A percentile compares a stretch with the other conserved stretches of the same genome.
phyloP scores from a whole-genome alignment of 1,140 invertebrate species.

The Drosophila sucinea region DNA sequence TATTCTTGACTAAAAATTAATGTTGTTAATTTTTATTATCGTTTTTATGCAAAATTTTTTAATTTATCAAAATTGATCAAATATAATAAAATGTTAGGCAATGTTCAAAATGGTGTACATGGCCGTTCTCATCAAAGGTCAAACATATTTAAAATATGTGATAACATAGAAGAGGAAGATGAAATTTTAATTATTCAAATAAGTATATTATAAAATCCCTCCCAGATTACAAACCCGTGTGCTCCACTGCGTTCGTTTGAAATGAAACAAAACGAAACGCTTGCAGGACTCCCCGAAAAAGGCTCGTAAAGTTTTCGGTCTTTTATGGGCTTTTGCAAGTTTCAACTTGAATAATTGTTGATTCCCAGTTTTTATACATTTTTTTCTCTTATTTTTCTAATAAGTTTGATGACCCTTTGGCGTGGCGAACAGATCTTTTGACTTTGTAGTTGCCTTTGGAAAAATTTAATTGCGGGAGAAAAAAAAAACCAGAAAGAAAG shows the following conservation, averaged over 20 bases:
- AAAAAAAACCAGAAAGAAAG: neutral
- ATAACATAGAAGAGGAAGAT: too few species aligned
- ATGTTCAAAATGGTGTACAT: too few species aligned
- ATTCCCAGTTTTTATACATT: slow-evolving; percentile 15
- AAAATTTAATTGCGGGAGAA: slow-evolving; percentile 58
- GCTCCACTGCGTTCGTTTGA: neutral
- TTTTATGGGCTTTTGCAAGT: slow-evolving; percentile 60
- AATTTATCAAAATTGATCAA: too few species aligned
- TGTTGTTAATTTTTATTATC: too few species aligned
- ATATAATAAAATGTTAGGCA: too few species aligned
- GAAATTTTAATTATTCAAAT: too few species aligned
- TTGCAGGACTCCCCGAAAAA: slow-evolving; percentile 39
- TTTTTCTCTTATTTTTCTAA: slow-evolving; percentile 41
- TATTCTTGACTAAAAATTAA: too few species aligned
- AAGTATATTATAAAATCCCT: too few species aligned
- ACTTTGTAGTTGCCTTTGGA: slow-evolving; percentile 62
- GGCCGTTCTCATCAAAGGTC: too few species aligned
- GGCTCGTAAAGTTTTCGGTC: slow-evolving; percentile 70
- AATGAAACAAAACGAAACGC: slow-evolving; percentile 63
- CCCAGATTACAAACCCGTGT: neutral
- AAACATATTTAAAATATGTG: too few species aligned
- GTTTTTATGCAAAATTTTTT: too few species aligned
- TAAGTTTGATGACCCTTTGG: slow-evolving; percentile 68
- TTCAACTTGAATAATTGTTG: slow-evolving; percentile 72
- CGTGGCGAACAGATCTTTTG: slow-evolving; percentile 55